Evolutionary conservation across 2,113 vertebrate genomes (phyloP).

Genomic region (Tetraodon nigroviridis): DNA sequence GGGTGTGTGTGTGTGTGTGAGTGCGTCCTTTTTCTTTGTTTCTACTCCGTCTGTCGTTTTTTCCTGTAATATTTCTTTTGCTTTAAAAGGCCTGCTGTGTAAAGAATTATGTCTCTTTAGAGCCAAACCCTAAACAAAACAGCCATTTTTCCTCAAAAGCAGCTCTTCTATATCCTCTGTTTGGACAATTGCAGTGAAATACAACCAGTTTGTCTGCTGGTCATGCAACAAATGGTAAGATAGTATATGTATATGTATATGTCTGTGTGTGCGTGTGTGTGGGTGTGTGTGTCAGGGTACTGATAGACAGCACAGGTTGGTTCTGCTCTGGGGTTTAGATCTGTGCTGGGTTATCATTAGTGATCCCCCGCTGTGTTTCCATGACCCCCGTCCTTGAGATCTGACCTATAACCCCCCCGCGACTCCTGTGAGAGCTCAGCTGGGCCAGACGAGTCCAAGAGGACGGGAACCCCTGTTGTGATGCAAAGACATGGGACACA

Average conservation of each 20-base stretch:
- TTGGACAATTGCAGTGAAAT: conserved; percentile 66
- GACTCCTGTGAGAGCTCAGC: conserved; percentile 51
- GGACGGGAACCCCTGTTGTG: conserved; percentile 44
- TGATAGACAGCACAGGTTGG: conserved; percentile 63
- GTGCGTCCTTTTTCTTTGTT: conserved; percentile 15
- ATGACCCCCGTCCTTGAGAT: conserved; percentile 49
- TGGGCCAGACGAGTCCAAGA: conserved; percentile 32
- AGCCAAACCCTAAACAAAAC: conserved; percentile 45
- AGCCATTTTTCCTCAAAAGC: conserved; percentile 62
- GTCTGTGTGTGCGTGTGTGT: not conserved
- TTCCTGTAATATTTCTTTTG: conserved; percentile 43
- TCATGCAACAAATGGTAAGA: not conserved
- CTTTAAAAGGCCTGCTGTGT: conserved; percentile 59
- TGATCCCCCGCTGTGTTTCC: conserved; percentile 56
- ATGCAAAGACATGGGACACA: conserved; percentile 24
- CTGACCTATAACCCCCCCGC: conserved; percentile 47
- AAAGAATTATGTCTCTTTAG: conserved; percentile 49
- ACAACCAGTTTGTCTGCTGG: conserved; percentile 50
- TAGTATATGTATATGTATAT: not conserved
- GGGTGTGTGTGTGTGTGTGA: too few relatives aligned
- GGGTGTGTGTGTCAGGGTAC: conserved; percentile 12
- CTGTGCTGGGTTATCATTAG: conserved; percentile 67
- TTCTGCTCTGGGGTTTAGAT: conserved; percentile 65
- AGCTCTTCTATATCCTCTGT: conserved; percentile 67
- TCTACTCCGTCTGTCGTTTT: conserved; percentile 43